These are phyloP conservation scores for Phallusia fumigata DNA, from an alignment of 23 tunicate species.

Conservation along the genomic window DNA sequence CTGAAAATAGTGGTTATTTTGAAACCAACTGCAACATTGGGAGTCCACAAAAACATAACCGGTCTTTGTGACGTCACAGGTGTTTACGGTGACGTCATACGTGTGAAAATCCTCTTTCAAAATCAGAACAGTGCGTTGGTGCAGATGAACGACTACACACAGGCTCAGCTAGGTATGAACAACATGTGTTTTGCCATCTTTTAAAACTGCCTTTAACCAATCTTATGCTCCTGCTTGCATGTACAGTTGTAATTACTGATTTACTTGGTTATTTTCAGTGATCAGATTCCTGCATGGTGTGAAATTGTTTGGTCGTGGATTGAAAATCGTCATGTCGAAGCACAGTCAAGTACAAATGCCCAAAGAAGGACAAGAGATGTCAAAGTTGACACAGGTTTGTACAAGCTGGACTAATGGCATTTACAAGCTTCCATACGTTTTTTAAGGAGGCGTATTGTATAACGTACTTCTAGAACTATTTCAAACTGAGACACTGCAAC, in stretches of 20 bases:
- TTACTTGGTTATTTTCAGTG: slow-evolving; percentile 18
- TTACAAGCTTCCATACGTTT: too few species aligned
- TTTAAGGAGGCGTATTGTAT: too few species aligned
- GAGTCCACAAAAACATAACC: too few species aligned
- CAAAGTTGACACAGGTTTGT: slow-evolving; percentile 75
- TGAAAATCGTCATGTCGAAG: slow-evolving; percentile 67
- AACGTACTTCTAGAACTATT: too few species aligned
- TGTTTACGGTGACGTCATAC: slow-evolving; percentile 89
- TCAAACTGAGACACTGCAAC: too few species aligned
- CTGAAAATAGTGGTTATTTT: too few species aligned
- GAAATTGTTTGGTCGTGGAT: slow-evolving; percentile 55
- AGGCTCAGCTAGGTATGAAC: slow-evolving; percentile 68
- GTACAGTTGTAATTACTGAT: neutral
- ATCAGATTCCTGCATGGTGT: slow-evolving; percentile 64
- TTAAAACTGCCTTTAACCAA: neutral
- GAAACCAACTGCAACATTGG: too few species aligned
- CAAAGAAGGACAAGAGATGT: slow-evolving; percentile 83
- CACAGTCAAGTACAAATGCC: slow-evolving; percentile 96
- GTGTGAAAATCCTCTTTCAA: slow-evolving; percentile 90
- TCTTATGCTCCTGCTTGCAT: neutral
- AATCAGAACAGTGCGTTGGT: slow-evolving; percentile 91
- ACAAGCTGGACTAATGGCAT: neutral
- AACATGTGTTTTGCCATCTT: neutral
- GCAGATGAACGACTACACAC: slow-evolving; percentile 83
- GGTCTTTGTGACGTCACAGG: slow-evolving; percentile 30